Percentiles rank a stretch among this genome's conserved stretches.
These are phyloP conservation scores for Mormyrus proboscirostris DNA, from an alignment of 2,797 vertebrate genomes.

Conservation along the genomic window DNA sequence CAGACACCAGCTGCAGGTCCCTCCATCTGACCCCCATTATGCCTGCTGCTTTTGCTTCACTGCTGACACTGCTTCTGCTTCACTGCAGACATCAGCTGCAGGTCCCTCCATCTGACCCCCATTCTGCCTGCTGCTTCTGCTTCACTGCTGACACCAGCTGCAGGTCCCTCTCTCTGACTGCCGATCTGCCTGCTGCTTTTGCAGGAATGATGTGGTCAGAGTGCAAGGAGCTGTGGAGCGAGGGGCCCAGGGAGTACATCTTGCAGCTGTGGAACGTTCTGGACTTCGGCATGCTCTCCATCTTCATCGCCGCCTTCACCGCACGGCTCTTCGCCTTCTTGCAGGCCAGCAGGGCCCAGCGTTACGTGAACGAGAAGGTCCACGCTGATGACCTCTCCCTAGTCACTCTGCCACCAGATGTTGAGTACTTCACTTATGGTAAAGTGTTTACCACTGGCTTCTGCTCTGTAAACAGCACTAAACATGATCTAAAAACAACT, in stretches of 20 bases:
- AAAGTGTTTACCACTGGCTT: slow-evolving; percentile 33
- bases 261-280: slow-evolving; percentile 79
- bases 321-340: slow-evolving; percentile 75
- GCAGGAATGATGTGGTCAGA: slow-evolving; percentile 88
- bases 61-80: not conserved
- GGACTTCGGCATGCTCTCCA: slow-evolving; percentile 81
- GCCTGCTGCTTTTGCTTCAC: not conserved
- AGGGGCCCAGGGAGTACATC: slow-evolving; percentile 76
- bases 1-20: not conserved
- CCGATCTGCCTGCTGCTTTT: not conserved
- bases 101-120: no score
- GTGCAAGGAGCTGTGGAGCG: slow-evolving; percentile 81
- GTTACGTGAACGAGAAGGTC: slow-evolving; percentile 74
- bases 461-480: not conserved
- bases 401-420: slow-evolving; percentile 73
- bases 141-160: not conserved
- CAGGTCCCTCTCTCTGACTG: not conserved
- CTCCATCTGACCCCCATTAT: not conserved
- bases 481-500: not conserved
- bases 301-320: slow-evolving; percentile 80
- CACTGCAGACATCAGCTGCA: not conserved
- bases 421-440: slow-evolving; percentile 81
- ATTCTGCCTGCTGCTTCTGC: not conserved
- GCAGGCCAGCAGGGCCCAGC: slow-evolving; percentile 77
- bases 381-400: slow-evolving; percentile 66